phyloP scores from a whole-genome alignment of 2,888 invertebrate genomes.

The Xylota segnis region DNA sequence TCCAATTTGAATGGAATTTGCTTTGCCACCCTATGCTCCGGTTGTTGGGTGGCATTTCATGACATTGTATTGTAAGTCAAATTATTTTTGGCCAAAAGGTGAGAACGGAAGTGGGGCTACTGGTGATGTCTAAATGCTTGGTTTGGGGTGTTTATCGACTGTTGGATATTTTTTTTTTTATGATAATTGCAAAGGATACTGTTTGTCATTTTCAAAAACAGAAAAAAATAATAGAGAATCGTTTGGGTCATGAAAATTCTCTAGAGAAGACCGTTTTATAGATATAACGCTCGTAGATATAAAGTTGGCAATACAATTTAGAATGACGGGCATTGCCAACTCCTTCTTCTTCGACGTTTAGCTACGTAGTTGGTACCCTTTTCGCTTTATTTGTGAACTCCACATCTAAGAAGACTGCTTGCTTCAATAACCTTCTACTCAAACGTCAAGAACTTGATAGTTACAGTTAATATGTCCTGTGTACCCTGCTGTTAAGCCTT shows the following conservation, averaged over 20 bases:
- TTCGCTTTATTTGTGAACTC: no score
- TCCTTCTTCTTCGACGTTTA: no score
- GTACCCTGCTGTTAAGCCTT: no score
- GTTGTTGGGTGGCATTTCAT: conserved; percentile 23
- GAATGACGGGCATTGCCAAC: no score
- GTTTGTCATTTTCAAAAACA: conserved; percentile 20
- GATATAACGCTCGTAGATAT: not conserved
- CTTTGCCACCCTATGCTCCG: conserved; percentile 17
- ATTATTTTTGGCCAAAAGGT: conserved; percentile 37
- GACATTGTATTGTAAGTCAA: conserved; percentile 41
- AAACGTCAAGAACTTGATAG: no score
- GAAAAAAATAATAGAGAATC: not conserved
- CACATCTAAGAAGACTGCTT: no score
- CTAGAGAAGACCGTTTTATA: not conserved
- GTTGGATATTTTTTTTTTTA: conserved; percentile 70
- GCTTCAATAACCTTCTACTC: no score
- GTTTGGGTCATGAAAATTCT: not conserved
- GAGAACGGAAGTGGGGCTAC: not conserved
- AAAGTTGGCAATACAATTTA: no score
- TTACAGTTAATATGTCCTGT: no score
- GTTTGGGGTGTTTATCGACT: conserved; percentile 35
- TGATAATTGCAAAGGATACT: conserved; percentile 59
- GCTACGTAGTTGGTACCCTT: no score
- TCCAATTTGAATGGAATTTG: conserved; percentile 66
- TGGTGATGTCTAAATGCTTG: not conserved